Evolutionary conservation across 2,888 invertebrate species (phyloP), one percentile per base, ranked within the genome.

Genomic region (Amorpha juglandis): DNA sequence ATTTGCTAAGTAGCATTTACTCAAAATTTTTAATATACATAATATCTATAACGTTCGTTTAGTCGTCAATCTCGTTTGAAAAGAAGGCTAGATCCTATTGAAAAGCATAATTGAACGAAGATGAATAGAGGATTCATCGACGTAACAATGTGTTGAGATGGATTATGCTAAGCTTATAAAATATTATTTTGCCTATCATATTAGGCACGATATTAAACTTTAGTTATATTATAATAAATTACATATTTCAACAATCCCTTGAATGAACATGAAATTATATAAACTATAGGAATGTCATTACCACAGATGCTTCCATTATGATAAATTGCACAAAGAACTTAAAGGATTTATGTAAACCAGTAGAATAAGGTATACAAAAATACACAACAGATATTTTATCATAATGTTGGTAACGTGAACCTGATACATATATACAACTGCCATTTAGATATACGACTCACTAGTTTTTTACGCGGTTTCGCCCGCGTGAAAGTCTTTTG

Each of bases 231-330:
- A 38, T 16, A 58, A 38, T 12, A 11, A 58, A 38, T 6, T 38
- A 42, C 42, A 19, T 38, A 58, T 19, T 58, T 58, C 38, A 38
- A n/a, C 38, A 52, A 62, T 67, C 64, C 19, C 67, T 69, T 69
- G n/a, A n/a, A n/a, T n/a, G n/a, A n/a, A n/a, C n/a, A n/a, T n/a
- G n/a, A n/a, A n/a, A n/a, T n/a, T n/a, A n/a, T n/a, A n/a, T 53
- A 58, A 63, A 65, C 65, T 62, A 68, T 70, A 65, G 63, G 67
- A 69, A 52, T 69, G 68, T 65, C 67, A 68, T 65, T 52, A 67
- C n/a, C n/a, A 42, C 62, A 62, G 33, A 33, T 47, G 63, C n/a
- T 66, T 63, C 65, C 35, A 19, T 58, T 66, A 65, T 51, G 51
- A 67, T 58, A 53, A 53, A 67, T 53, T 27, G 58, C 51, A 69